phyloP scores from a whole-genome alignment of 2,797 vertebrate species.

The Sebastolobus alascanus region DNA sequence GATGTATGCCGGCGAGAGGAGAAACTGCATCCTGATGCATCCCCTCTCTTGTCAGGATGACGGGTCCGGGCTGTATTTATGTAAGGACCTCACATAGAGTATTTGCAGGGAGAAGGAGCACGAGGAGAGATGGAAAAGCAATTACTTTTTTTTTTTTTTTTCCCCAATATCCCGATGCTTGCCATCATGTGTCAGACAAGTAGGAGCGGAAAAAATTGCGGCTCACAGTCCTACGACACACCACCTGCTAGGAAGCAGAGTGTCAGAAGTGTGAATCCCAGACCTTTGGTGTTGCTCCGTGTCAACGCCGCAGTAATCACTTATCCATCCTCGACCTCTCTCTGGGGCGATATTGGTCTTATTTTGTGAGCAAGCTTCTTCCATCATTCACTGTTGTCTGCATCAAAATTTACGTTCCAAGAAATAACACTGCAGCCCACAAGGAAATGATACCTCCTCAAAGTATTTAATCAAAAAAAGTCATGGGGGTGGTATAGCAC shows the following conservation, averaged over 20 bases:
- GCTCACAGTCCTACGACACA: not conserved
- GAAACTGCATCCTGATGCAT: constrained; percentile 46
- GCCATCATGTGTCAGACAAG: constrained; percentile 63
- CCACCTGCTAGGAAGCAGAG: constrained; percentile 46
- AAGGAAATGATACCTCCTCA: constrained; percentile 17
- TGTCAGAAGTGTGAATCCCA: constrained; percentile 30
- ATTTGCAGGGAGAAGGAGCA: constrained; percentile 23
- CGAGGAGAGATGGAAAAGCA: constrained; percentile 60
- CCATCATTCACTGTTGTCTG: constrained; percentile 4
- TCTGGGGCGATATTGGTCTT: constrained; percentile 12
- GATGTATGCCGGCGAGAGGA: constrained; percentile 19
- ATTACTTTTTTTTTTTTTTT: constrained; percentile 55
- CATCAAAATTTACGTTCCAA: constrained; percentile 15
- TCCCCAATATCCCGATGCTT: constrained; percentile 40
- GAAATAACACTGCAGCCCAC: not conserved
- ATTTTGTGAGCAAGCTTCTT: constrained; percentile 15
- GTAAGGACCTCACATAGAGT: constrained; percentile 35
- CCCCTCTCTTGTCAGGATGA: constrained; percentile 44
- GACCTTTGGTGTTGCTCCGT: constrained; percentile 41
- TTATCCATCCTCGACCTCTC: constrained; percentile 39
- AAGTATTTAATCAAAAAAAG: constrained; percentile 56
- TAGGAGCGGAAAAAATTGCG: constrained; percentile 41
- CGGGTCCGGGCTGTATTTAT: constrained; percentile 47
- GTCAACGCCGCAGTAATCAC: constrained; percentile 50
- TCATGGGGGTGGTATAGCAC: constrained; percentile 11